Evolutionary conservation across 2,113 vertebrate species (phyloP), one percentile per base, ranked within the genome.

Genomic region (Illadopsis cleaveri): DNA sequence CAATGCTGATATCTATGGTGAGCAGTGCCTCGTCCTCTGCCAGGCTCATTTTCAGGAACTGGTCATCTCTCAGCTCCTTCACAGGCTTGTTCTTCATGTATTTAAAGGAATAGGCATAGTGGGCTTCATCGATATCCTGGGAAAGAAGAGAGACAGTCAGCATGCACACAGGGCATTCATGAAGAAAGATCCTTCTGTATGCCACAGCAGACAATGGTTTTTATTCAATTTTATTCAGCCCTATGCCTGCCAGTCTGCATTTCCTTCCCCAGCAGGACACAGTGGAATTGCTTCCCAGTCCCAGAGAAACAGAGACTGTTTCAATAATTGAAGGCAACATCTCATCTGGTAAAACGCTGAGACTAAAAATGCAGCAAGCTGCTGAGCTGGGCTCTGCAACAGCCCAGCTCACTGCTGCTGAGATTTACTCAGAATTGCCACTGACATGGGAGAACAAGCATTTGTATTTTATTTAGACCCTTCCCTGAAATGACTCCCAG

Each of bases 31-130:
- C 99, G 0, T 99, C 99, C 93, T 99, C 99, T 40, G 99, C 99
- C 96, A 99, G 97, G 88, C 98, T 99, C 97, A 99, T 99, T 97
- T 99, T 99, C 84, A 99, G 97, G 93, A 99, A 99, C 98, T 99
- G 99, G 80, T 99, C 99, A 71, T 99, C 99, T 87, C 98, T 98
- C 47, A 99, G 98, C 97, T 99, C 99, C 96, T 99, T 99, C 48
- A 99, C 99, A 40, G 99, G 98, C 90, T 99, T 99, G 95, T 99
- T 99, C 97, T 99, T 99, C 68, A 99, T 98, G 94, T 99, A 99
- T 95, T 99, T 99, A 97, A 99, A 99, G 57, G 99, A 99, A 94
- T 99, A 99, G 40, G 99, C 99, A 30, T 98, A 99, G 94, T 99
- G 99, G 88, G 99, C 99, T 93, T 99, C 99, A 68, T 99, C 99